Evolutionary conservation across 53 echinoderm and acorn worm genomes (phyloP).

Genomic region (Patiria pectinifera): DNA sequence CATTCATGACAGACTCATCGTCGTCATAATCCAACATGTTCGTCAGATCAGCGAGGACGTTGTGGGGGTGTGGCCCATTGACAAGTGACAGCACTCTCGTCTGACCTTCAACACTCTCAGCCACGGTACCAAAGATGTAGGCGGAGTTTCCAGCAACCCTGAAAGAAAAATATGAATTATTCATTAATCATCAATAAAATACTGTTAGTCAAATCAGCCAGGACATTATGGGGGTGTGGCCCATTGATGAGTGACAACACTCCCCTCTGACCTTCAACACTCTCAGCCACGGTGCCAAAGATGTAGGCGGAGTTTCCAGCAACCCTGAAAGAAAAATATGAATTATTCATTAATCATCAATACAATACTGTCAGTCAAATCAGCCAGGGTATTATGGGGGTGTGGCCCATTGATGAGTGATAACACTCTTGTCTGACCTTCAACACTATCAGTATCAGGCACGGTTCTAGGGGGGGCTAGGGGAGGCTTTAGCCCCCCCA

Average conservation of each 20-base stretch:
- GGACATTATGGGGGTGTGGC: too few species aligned
- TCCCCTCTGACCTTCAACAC: too few species aligned
- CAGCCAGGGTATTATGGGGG: too few species aligned
- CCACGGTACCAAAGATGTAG: slow-evolving; percentile 95
- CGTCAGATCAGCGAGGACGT: slow-evolving; percentile 82
- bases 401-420: too few species aligned
- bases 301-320: slow-evolving; percentile 98
- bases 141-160: slow-evolving; percentile 98
- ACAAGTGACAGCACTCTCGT: slow-evolving; percentile 81
- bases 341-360: slow-evolving; percentile 5
- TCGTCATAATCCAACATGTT: slow-evolving; percentile 90
- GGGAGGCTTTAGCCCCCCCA: too few species aligned
- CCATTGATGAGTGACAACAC: too few species aligned
- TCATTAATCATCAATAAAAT: not conserved
- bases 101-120: slow-evolving; percentile 89
- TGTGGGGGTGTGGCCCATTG: slow-evolving; percentile 80
- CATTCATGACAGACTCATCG: slow-evolving; percentile 95
- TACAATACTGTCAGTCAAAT: not conserved
- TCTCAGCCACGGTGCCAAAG: not conserved
- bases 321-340: slow-evolving; percentile 57
- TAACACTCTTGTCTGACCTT: too few species aligned
- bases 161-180: not conserved
- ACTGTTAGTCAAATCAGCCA: not conserved
- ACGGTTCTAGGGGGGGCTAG: too few species aligned
- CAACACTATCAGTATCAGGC: too few species aligned